Base-by-base conservation (phyloP, 2,888 invertebrate genomes). In the Himalopsyche tibetana region DNA sequence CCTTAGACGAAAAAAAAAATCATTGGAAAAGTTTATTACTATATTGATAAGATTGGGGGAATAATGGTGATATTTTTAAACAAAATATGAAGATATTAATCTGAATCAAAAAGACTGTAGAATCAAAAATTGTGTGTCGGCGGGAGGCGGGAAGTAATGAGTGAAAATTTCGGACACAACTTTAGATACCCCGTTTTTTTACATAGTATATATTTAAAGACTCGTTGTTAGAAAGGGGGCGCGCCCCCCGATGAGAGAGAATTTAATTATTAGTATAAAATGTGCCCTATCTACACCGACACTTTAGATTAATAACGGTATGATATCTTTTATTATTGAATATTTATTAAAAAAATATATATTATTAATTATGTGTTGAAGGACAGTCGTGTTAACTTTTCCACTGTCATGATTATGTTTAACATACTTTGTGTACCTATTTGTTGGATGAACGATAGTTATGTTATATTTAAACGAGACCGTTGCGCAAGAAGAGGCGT, bases 211-310 rank as follows among this genome's bases (percentile, higher is more conserved):
- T 28, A 51, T 38, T 81, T 19, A 36, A 74, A 9, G 74, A 74
- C 74, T 74, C 81, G 3, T 17, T 3, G 28, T 42, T 12, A 42
- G 17, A 42, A 17, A 81, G 42, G 55, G 83, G 84, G 81, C 1
- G n/a, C 8, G n/a, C 36, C 74, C 74, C 12, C 12, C 12, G 19
- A 11, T 12, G 36, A 5, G 74, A 82, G 85, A 55, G 55, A 82
- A 80, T 85, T 55, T 82, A 28, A 88, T 38, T 83, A 85, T 86
- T 87, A 87, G 88, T 85, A 83, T 85, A 88, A 85, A 87, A 88
- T 88, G 88, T 88, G 88, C 88, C 88, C 88, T 88, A 88, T 88
- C 87, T 88, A 88, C 88, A 88, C 87, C 85, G 87, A 88, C 87
- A 84, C 82, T 88, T 69, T 86, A 84, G 87, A 85, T 88, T 85